A percentile compares a stretch with the other conserved stretches of the same genome.
Conservation (phyloP, 2,797 vertebrate genomes). For the Vireo griseus region DNA sequence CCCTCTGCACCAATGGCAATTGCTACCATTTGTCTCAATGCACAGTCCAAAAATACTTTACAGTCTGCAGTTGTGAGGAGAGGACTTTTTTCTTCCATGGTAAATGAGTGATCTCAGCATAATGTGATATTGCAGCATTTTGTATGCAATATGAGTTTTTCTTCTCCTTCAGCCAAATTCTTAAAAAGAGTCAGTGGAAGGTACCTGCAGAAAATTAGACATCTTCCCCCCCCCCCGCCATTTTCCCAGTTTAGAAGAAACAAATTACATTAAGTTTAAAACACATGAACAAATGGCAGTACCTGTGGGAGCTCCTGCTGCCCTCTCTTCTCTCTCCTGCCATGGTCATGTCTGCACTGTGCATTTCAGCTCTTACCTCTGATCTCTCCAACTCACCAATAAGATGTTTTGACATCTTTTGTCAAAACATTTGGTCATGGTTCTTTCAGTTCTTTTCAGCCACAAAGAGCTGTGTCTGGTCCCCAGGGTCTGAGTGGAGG, state of each 20-base stretch:
- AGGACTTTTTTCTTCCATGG: not conserved
- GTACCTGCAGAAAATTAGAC: not conserved
- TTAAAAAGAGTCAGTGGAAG: not conserved
- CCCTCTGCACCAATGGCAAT: not conserved
- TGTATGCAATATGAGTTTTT: not conserved
- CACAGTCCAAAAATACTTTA: not conserved
- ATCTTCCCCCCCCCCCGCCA: rapidly evolving
- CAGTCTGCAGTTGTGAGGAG: not conserved
- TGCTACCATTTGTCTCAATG: not conserved
- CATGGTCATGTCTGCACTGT: rapidly evolving
- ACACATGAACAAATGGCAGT: not conserved
- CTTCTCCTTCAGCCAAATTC: not conserved
- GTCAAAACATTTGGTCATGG: not conserved
- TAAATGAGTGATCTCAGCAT: not conserved
- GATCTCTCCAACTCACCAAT: not conserved
- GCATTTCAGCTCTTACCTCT: not conserved
- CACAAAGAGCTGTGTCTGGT: not conserved
- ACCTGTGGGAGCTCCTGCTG: not conserved
- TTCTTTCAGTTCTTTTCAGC: not conserved
- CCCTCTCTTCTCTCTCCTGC: not conserved
- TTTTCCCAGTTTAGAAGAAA: not conserved
- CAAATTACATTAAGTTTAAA: not conserved
- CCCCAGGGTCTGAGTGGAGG: not conserved
- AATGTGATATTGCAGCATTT: not conserved
- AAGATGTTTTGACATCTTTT: not conserved